Conservation (phyloP, 2,888 invertebrate genomes). For the Catocala sponsa region DNA sequence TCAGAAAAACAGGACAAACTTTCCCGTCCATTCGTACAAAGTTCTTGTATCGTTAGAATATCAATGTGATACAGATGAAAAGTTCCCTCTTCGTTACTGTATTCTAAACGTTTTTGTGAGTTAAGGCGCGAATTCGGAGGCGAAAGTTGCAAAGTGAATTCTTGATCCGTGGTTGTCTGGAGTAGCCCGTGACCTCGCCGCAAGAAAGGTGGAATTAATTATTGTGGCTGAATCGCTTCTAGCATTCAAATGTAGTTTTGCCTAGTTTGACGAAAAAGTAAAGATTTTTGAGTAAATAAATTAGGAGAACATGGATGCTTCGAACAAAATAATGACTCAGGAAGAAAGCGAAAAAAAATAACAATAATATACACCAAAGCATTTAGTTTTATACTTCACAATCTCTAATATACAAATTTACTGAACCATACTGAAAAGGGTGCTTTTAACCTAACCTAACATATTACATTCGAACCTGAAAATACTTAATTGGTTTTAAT, state of each 20-base stretch:
- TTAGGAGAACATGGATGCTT: background rate
- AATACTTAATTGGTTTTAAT: conserved; percentile 16
- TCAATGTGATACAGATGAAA: conserved; percentile 46
- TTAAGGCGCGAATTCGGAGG: conserved; percentile 37
- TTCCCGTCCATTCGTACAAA: conserved; percentile 34
- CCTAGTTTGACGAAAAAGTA: conserved; percentile 5
- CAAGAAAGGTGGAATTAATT: conserved; percentile 46
- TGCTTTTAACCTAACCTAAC: conserved; percentile 7
- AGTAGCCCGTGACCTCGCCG: conserved; percentile 23
- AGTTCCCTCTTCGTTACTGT: conserved; percentile 44
- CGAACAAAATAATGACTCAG: background rate
- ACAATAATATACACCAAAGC: too few species aligned
- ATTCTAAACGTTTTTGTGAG: conserved; percentile 51
- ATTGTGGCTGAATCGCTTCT: conserved; percentile 21
- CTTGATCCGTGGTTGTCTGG: conserved; percentile 41
- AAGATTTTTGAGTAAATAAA: conserved; percentile 8
- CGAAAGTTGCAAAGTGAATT: conserved; percentile 48
- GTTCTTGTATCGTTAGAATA: conserved; percentile 53
- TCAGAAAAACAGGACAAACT: conserved; percentile 36
- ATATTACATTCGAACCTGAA: conserved; percentile 2
- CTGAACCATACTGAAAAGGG: background rate
- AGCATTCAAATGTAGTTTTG: conserved; percentile 34
- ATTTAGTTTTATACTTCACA: background rate
- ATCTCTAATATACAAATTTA: background rate
- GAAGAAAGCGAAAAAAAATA: background rate